Base-by-base conservation (phyloP, 2,113 vertebrate genomes). In the Carassius auratus region DNA sequence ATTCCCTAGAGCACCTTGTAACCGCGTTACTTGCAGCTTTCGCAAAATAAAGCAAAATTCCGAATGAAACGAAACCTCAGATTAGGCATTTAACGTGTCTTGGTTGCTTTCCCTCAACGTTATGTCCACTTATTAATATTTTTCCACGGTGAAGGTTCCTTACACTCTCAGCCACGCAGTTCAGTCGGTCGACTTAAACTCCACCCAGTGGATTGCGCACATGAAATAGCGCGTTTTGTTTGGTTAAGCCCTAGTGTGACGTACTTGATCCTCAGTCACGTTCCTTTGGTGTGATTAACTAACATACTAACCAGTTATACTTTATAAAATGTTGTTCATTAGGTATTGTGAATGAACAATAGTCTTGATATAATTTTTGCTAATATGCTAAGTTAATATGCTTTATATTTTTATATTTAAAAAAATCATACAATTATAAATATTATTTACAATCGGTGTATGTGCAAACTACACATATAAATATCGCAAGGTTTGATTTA, bases 211-310 rank as follows among this genome's bases (percentile, higher is more conserved):
- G 2, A 64, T n/a, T 0, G 33, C 88, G 90, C 75, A 36, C 78
- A 7, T 19, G 2, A 78, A 69, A 36, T 0, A 0, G 9, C 23
- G 76, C 19, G 0, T 13, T n/a, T 12, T 81, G 87, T 92, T 94
- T 94, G 92, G 94, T 42, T 73, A 0, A 19, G 1, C 0, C 0
- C 0, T 3, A 38, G 14, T 7, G 13, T 83, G 80, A 86, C 87
- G 91, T 78, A 7, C 8, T 2, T 17, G 52, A n/a, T 74, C 85
- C 59, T 74, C 85, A 45, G 93, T 95, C 94, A 95, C 94, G 94
- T 95, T 95, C 91, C 74, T 89, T 73, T 88, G 92, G 92, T 91
- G 93, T 95, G 94, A 82, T 84, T 57, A 10, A 33, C 45, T 17
- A 36, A 83, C 1, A 57, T 19, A 38, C 17, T 30, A 36, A 33